Conservation (phyloP, 2,888 invertebrate genomes). For the Andrena praecox region DNA sequence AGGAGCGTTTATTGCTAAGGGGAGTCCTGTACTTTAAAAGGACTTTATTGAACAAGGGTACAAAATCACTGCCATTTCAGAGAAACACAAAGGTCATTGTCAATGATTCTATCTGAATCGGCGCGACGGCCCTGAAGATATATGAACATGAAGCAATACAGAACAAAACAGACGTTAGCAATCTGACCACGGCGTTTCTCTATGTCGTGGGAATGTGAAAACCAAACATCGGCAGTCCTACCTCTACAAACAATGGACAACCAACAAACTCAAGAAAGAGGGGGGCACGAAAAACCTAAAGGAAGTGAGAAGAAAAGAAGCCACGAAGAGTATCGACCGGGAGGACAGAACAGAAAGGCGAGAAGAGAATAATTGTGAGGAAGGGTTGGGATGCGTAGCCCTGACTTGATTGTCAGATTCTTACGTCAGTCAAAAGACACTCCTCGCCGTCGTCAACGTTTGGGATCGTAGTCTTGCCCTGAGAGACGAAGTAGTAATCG, state of each 20-base stretch:
- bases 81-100: constrained; percentile 16
- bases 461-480: constrained; percentile 97
- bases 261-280: constrained; percentile 31
- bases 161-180: not conserved
- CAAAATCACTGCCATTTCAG: constrained; percentile 6
- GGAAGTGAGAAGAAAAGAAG: constrained; percentile 31
- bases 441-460: constrained; percentile 96
- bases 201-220: not conserved
- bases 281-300: constrained; percentile 14
- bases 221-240: constrained; percentile 21
- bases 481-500: constrained; percentile 95
- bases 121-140: not conserved
- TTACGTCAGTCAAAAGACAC: constrained; percentile 93
- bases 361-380: constrained; percentile 32
- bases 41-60: constrained; percentile 28
- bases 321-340: constrained; percentile 24
- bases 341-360: constrained; percentile 16
- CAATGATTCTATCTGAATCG: not conserved
- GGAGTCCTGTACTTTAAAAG: constrained; percentile 41
- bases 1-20: constrained; percentile 29
- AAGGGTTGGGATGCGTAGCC: constrained; percentile 61
- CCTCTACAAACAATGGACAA: constrained; percentile 31
- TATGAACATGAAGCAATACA: not conserved
- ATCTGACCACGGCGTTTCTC: constrained; percentile 18
- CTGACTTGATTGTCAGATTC: constrained; percentile 83